These are phyloP conservation scores for Parapristionchus giblindavisi DNA, from an alignment of 2,888 invertebrate genomes.

Conservation along the genomic window DNA sequence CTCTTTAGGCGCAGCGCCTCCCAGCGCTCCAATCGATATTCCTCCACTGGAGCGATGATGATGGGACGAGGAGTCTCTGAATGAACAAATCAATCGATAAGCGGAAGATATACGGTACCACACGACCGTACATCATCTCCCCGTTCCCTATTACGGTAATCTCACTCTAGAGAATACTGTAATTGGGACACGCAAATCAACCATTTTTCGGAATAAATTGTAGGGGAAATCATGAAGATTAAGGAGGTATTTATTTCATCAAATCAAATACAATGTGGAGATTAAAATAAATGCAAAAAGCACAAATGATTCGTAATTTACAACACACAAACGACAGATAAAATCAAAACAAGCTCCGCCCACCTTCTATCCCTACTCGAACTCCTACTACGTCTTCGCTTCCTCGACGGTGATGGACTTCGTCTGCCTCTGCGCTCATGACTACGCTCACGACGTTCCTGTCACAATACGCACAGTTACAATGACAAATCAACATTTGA, in stretches of 20 bases:
- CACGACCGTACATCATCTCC: too few species aligned
- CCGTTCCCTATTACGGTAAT: too few species aligned
- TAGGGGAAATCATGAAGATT: too few species aligned
- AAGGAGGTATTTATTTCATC: too few species aligned
- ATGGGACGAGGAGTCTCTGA: not conserved
- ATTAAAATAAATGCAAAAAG: too few species aligned
- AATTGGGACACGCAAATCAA: too few species aligned
- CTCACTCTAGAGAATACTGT: too few species aligned
- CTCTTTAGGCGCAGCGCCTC: not conserved
- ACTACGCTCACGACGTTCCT: slow-evolving; percentile 26
- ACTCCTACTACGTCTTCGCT: slow-evolving; percentile 6
- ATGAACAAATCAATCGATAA: too few species aligned
- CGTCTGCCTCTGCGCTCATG: not conserved
- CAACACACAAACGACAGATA: not conserved
- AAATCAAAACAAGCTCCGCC: not conserved
- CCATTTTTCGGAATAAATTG: too few species aligned
- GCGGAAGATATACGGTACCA: too few species aligned
- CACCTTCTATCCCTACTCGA: not conserved
- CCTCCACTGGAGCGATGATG: not conserved
- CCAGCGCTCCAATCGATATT: not conserved
- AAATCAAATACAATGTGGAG: too few species aligned
- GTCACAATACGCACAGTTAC: not conserved
- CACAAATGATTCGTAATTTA: too few species aligned
- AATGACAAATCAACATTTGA: not conserved
- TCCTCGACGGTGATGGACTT: not conserved